Evolutionary conservation across 2,797 vertebrate genomes (phyloP).

Genomic region (Falco novaeseelandiae): DNA sequence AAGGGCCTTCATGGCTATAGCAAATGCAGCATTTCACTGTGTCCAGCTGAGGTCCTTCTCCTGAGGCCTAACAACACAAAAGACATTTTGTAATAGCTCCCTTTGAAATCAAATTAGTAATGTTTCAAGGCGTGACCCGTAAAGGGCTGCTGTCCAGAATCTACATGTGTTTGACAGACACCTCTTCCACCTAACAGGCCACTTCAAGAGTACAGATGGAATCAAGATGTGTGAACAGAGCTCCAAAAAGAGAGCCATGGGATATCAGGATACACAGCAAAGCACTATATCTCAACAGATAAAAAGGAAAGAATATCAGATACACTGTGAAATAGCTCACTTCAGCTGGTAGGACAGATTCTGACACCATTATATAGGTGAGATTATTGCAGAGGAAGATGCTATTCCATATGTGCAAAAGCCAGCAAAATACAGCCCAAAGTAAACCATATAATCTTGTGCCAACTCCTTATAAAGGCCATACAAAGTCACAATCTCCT

Average conservation of each 20-base stretch:
- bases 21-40: constrained; percentile 28
- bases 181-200: constrained; percentile 29
- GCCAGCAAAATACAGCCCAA: neutral
- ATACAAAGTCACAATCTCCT: neutral
- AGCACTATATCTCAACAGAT: neutral
- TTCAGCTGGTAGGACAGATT: constrained; percentile 34
- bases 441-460: neutral
- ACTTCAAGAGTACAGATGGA: constrained; percentile 64
- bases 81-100: constrained; percentile 59
- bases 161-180: constrained; percentile 67
- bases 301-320: constrained; percentile 50
- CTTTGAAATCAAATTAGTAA: constrained; percentile 70
- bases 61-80: constrained; percentile 60
- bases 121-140: constrained; percentile 67
- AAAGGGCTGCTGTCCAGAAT: constrained; percentile 58
- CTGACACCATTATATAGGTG: constrained; percentile 9
- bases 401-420: neutral
- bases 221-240: constrained; percentile 70
- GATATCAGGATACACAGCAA: constrained; percentile 24
- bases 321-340: neutral
- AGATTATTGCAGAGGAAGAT: constrained; percentile 6
- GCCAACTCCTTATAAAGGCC: neutral
- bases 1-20: neutral
- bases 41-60: constrained; percentile 50
- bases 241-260: constrained; percentile 33